A percentile compares a stretch with the other conserved stretches of the same genome.
Evolutionary conservation across 2,888 invertebrate genomes (phyloP).

Genomic region (Phortica okadai): DNA sequence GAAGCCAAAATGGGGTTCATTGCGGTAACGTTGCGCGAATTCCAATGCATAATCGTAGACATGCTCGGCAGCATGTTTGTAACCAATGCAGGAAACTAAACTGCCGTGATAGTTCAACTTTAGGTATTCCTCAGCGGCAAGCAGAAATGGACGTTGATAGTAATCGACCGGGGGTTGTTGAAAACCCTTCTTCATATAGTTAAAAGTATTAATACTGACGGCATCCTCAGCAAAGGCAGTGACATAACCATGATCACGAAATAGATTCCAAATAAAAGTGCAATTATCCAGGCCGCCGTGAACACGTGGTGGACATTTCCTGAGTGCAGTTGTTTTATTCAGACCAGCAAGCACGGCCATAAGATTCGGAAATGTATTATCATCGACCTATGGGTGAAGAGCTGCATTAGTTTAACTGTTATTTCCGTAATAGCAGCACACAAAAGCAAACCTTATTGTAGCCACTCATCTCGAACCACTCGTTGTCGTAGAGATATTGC

Average conservation of each 20-base stretch:
- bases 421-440: too few relatives aligned
- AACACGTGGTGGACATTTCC: constrained; percentile 77
- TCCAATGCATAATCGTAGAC: constrained; percentile 83
- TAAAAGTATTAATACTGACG: constrained; percentile 82
- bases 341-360: constrained; percentile 88
- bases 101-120: constrained; percentile 77
- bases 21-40: constrained; percentile 81
- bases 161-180: constrained; percentile 86
- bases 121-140: constrained; percentile 81
- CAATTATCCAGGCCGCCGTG: constrained; percentile 82
- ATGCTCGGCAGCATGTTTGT: constrained; percentile 82
- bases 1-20: constrained; percentile 83
- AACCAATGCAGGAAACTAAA: constrained; percentile 81
- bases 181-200: constrained; percentile 86
- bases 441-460: constrained; percentile 80
- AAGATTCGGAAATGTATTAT: constrained; percentile 94
- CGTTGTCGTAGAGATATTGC: constrained; percentile 81
- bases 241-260: constrained; percentile 83
- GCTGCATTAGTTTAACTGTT: not conserved
- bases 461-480: constrained; percentile 85
- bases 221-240: constrained; percentile 90
- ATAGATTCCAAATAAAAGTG: constrained; percentile 87
- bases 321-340: constrained; percentile 77
- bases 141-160: constrained; percentile 85
- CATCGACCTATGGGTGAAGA: constrained; percentile 81